Conservation (phyloP, 2,888 invertebrate species). For the Phengaris arion region DNA sequence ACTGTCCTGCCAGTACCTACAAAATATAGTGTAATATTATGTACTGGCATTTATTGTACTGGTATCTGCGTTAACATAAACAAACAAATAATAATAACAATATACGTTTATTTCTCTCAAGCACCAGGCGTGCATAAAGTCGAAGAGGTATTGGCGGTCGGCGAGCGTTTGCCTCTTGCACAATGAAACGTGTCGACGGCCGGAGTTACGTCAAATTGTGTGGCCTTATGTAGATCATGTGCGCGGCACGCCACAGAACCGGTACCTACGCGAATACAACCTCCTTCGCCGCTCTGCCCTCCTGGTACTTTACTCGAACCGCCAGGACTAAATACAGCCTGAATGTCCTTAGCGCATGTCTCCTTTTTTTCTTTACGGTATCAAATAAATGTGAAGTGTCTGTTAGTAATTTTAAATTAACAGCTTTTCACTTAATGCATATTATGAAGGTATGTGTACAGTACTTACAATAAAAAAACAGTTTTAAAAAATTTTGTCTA, state of each 20-base stretch:
- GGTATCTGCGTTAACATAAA: not conserved
- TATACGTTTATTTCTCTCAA: slow-evolving; percentile 24
- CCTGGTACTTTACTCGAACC: slow-evolving; percentile 61
- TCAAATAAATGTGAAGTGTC: too few species aligned
- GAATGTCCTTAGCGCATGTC: slow-evolving; percentile 15
- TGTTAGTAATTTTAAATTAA: too few species aligned
- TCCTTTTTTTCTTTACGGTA: not conserved
- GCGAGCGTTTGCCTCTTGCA: slow-evolving; percentile 56
- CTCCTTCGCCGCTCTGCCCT: slow-evolving; percentile 52
- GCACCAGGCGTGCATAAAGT: slow-evolving; percentile 66
- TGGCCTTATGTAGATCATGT: slow-evolving; percentile 66
- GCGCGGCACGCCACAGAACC: slow-evolving; percentile 58
- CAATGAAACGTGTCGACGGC: slow-evolving; percentile 62
- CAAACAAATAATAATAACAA: not conserved
- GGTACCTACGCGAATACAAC: slow-evolving; percentile 8
- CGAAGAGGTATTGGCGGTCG: slow-evolving; percentile 53
- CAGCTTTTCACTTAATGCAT: too few species aligned
- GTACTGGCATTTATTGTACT: too few species aligned
- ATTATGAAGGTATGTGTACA: too few species aligned
- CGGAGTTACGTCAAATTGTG: slow-evolving; percentile 46
- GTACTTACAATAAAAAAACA: too few species aligned
- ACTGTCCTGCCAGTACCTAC: not conserved
- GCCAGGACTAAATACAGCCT: slow-evolving; percentile 57
- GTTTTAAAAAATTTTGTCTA: too few species aligned
- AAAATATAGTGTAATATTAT: not conserved